Evolutionary conservation across 2,888 invertebrate genomes (phyloP).

Genomic region (Ophion costatus): DNA sequence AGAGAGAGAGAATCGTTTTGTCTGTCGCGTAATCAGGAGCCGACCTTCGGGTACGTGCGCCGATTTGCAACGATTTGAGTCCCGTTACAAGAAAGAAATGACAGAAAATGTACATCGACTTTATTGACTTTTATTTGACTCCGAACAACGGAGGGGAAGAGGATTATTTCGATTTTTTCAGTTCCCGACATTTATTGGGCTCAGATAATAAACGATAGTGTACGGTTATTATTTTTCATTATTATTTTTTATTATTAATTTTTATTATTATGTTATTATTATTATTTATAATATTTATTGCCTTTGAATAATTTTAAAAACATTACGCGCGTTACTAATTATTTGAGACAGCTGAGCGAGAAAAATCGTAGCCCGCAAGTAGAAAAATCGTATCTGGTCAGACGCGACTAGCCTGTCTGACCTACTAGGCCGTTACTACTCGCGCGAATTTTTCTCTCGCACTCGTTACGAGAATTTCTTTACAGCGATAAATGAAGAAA

Average conservation of each 20-base stretch:
- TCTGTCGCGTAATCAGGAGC: constrained; percentile 64
- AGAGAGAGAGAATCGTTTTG: constrained; percentile 17
- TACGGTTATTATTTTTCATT: no score
- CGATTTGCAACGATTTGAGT: constrained; percentile 64
- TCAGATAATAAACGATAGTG: no score
- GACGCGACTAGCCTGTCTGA: constrained; percentile 33
- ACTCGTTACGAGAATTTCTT: constrained; percentile 37
- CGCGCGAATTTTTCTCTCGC: neutral
- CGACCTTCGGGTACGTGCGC: constrained; percentile 71
- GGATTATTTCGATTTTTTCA: constrained; percentile 2
- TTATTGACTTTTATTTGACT: constrained; percentile 3
- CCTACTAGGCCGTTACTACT: constrained; percentile 38
- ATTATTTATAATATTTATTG: neutral
- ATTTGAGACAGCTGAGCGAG: neutral
- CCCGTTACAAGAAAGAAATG: constrained; percentile 36
- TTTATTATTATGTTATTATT: no score
- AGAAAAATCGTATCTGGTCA: constrained; percentile 9
- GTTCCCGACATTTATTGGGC: neutral
- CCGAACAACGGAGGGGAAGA: neutral
- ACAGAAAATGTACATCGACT: constrained; percentile 15
- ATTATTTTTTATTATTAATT: no score
- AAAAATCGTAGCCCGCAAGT: constrained; percentile 1
- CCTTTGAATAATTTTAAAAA: neutral
- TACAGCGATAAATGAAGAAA: neutral
- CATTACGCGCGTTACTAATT: neutral